Evolutionary conservation across 2,113 vertebrate genomes (phyloP).

Genomic region (Bostrychus sinensis): DNA sequence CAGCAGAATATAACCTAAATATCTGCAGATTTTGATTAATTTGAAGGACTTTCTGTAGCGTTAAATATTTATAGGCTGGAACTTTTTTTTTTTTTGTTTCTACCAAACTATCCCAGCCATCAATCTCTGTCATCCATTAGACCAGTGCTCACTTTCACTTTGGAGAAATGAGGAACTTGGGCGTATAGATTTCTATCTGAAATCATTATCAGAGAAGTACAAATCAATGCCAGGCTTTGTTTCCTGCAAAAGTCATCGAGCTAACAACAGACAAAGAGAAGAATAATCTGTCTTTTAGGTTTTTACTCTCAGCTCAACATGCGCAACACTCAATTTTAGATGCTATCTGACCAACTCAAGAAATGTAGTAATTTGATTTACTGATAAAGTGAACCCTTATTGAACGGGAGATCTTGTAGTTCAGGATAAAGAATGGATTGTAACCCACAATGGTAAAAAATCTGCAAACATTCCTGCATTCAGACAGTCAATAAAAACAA

Average conservation of each 20-base stretch:
- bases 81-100: slow-evolving; percentile 70
- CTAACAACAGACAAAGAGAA: slow-evolving; percentile 35
- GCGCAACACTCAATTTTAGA: slow-evolving; percentile 22
- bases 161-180: slow-evolving; percentile 63
- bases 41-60: slow-evolving; percentile 41
- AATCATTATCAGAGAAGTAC: slow-evolving; percentile 62
- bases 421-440: too few species aligned
- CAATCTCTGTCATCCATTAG: slow-evolving; percentile 69
- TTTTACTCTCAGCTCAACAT: slow-evolving; percentile 30
- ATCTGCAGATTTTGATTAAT: slow-evolving; percentile 60
- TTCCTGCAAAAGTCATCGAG: slow-evolving; percentile 50
- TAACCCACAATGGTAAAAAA: too few species aligned
- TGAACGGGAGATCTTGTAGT: neutral
- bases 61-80: slow-evolving; percentile 72
- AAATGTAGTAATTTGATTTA: slow-evolving; percentile 25
- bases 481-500: too few species aligned
- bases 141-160: slow-evolving; percentile 55
- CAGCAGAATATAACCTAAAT: too few species aligned
- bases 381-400: neutral
- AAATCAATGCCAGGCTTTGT: slow-evolving; percentile 68
- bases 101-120: slow-evolving; percentile 59
- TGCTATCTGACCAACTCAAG: neutral
- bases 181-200: slow-evolving; percentile 71
- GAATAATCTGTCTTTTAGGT: slow-evolving; percentile 45
- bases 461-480: too few species aligned